Evolutionary conservation across 2,113 vertebrate genomes (phyloP).

Genomic region (Gnathonemus echidnorhynchus): DNA sequence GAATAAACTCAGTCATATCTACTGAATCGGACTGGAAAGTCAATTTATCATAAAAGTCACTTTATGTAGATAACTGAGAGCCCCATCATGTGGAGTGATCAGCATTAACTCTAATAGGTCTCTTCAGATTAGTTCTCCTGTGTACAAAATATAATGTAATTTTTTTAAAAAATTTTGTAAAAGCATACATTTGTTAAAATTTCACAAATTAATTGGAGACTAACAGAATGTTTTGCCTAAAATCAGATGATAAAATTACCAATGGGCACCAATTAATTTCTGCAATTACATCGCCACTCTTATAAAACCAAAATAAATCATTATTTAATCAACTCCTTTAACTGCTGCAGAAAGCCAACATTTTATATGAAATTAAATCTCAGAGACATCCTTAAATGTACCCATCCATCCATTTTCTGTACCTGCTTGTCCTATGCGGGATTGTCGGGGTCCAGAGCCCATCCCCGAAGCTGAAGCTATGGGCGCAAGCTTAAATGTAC

Average conservation of each 20-base stretch:
- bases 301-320: background rate
- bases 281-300: background rate
- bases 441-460: background rate
- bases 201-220: background rate
- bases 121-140: background rate
- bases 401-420: background rate
- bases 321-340: background rate
- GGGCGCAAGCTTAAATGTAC: background rate
- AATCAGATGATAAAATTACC: background rate
- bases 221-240: background rate
- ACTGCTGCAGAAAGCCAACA: background rate
- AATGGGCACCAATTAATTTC: background rate
- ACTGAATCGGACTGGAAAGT: background rate
- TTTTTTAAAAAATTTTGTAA: background rate
- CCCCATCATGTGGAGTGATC: background rate
- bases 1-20: background rate
- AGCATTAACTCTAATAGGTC: too few species aligned
- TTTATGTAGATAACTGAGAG: background rate
- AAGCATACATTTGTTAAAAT: background rate
- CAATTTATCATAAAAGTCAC: background rate
- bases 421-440: background rate
- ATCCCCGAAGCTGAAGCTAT: background rate
- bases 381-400: background rate
- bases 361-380: background rate
- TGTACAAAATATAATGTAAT: background rate